phyloP scores from a whole-genome alignment of 2,888 invertebrate species.

The Drosophila mimetica region DNA sequence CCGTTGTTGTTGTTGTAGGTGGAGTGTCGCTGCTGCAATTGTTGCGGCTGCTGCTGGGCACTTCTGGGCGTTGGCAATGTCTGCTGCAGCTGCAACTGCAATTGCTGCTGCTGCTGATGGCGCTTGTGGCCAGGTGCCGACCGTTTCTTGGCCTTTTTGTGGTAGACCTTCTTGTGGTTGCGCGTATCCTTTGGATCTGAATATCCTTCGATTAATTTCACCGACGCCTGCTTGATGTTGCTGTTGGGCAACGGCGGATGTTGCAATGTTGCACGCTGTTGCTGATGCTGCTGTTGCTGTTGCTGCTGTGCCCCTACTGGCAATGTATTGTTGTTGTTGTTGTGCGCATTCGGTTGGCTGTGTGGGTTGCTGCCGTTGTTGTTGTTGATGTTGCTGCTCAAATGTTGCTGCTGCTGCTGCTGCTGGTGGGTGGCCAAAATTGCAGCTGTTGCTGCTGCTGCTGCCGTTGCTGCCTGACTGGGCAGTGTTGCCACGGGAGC shows the following conservation, averaged over 20 bases:
- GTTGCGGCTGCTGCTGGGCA: conserved; percentile 53
- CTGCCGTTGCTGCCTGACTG: conserved; percentile 59
- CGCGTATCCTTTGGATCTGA: conserved; percentile 84
- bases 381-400: conserved; percentile 27
- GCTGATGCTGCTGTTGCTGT: conserved; percentile 54
- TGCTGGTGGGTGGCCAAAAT: conserved; percentile 21
- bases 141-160: conserved; percentile 82
- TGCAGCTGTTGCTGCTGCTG: conserved; percentile 42
- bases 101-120: conserved; percentile 55
- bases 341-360: conserved; percentile 38
- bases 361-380: conserved; percentile 24
- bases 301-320: conserved; percentile 47
- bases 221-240: conserved; percentile 82
- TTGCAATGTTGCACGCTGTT: conserved; percentile 64
- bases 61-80: conserved; percentile 62
- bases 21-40: conserved; percentile 64
- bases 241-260: conserved; percentile 79
- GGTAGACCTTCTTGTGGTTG: conserved; percentile 83
- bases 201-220: conserved; percentile 84
- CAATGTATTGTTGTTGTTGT: conserved; percentile 66
- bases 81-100: conserved; percentile 59
- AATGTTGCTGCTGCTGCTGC: conserved; percentile 28
- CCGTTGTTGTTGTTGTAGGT: conserved; percentile 76
- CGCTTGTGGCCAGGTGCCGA: conserved; percentile 67
- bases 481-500: conserved; percentile 75